These are phyloP conservation scores for Calonectris borealis DNA, from an alignment of 2,113 vertebrate species.

Conservation along the genomic window DNA sequence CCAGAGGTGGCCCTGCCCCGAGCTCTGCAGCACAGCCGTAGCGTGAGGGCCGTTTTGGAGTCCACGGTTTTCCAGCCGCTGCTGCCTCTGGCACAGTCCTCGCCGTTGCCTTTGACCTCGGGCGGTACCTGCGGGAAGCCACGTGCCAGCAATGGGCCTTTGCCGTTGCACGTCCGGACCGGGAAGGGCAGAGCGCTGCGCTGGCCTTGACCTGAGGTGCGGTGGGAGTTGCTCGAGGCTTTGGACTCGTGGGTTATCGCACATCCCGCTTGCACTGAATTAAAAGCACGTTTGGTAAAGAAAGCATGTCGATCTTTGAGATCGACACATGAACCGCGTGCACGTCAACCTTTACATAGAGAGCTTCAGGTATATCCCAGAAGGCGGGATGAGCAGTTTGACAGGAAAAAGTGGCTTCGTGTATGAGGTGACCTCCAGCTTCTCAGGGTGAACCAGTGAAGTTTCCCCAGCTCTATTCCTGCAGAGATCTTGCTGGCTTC, in stretches of 20 bases:
- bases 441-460: background rate
- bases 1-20: accelerated
- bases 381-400: background rate
- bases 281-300: accelerated
- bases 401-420: accelerated
- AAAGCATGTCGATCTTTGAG: accelerated
- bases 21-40: accelerated
- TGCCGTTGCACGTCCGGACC: accelerated
- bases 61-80: background rate
- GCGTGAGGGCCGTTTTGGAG: accelerated
- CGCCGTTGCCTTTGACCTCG: background rate
- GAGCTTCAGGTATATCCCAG: background rate
- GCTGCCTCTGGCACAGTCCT: background rate
- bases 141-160: background rate
- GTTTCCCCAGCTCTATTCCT: background rate
- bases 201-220: background rate
- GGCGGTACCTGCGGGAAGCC: background rate
- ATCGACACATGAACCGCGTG: accelerated
- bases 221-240: background rate
- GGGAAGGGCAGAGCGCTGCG: background rate
- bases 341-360: accelerated
- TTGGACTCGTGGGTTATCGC: background rate
- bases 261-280: accelerated
- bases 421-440: background rate
- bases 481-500: background rate